Conservation (phyloP, 2,113 vertebrate genomes). For the Piaya cayana region DNA sequence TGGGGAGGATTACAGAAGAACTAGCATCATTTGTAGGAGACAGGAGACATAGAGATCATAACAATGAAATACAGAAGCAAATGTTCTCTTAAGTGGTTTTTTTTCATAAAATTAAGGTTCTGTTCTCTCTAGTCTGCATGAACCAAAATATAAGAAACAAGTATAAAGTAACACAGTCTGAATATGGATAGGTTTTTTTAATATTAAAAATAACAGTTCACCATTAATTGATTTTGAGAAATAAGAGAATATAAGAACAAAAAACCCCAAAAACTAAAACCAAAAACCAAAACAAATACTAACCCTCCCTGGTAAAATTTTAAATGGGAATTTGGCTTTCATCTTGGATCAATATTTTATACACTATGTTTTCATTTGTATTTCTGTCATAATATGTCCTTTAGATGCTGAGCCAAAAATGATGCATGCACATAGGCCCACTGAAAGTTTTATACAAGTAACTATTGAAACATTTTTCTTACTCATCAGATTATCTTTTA, state of each 20-base stretch:
- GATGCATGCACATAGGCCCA: rapidly evolving
- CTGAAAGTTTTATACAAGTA: not conserved
- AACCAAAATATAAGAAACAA: not conserved
- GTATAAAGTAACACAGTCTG: not conserved
- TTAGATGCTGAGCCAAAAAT: not conserved
- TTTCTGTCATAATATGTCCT: not conserved
- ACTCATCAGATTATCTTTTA: not conserved
- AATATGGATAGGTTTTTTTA: not conserved
- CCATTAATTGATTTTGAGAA: not conserved
- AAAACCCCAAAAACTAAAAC: too few species aligned
- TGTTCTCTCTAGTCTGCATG: not conserved
- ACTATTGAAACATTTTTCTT: not conserved
- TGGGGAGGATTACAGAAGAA: not conserved
- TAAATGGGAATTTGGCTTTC: not conserved
- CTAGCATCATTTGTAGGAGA: not conserved
- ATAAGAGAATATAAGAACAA: not conserved
- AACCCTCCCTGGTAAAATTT: not conserved
- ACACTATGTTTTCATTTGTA: not conserved
- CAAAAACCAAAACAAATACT: too few species aligned
- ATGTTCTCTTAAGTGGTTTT: not conserved
- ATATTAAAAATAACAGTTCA: not conserved
- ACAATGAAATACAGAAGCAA: not conserved
- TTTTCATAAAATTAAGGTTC: not conserved
- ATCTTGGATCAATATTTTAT: not conserved
- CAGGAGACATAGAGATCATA: rapidly evolving